These are phyloP conservation scores for Melieria picta DNA, from an alignment of 2,888 invertebrate species.

Conservation along the genomic window DNA sequence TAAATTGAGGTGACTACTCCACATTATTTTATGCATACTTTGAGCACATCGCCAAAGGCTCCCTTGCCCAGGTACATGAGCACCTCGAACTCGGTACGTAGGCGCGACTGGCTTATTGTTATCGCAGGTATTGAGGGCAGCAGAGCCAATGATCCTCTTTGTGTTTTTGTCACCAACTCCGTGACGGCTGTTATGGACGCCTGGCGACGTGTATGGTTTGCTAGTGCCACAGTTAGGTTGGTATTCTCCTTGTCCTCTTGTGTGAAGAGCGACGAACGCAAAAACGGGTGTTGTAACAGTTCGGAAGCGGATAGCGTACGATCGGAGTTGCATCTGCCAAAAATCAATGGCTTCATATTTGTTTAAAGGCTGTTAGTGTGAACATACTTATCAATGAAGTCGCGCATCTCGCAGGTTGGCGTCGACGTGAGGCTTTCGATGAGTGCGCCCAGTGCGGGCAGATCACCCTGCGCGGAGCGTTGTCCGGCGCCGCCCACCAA, in stretches of 20 bases:
- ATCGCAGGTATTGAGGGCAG: slow-evolving; percentile 54
- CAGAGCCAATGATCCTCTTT: slow-evolving; percentile 13
- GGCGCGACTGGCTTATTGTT: slow-evolving; percentile 70
- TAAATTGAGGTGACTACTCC: neutral
- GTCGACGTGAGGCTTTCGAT: slow-evolving; percentile 62
- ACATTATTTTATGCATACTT: slow-evolving; percentile 69
- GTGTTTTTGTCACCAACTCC: neutral
- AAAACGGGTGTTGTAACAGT: slow-evolving; percentile 80
- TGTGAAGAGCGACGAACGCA: slow-evolving; percentile 68
- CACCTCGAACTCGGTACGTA: slow-evolving; percentile 83
- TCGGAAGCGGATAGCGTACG: slow-evolving; percentile 78
- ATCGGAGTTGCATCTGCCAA: slow-evolving; percentile 61
- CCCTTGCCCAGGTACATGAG: slow-evolving; percentile 89
- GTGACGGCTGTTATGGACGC: slow-evolving; percentile 26
- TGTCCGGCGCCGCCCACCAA: slow-evolving; percentile 57
- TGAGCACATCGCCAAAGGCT: slow-evolving; percentile 95
- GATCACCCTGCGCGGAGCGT: slow-evolving; percentile 59
- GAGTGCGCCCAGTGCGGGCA: slow-evolving; percentile 63
- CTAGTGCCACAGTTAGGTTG: slow-evolving; percentile 35
- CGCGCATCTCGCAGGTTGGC: slow-evolving; percentile 62
- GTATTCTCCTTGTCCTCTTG: slow-evolving; percentile 48
- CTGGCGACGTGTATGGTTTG: slow-evolving; percentile 42
- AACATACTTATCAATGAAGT: slow-evolving; percentile 64
- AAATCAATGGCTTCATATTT: slow-evolving; percentile 3
- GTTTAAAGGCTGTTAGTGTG: neutral